Base-by-base conservation (phyloP, 2,888 invertebrate species). In the Macrosiphum euphorbiae region DNA sequence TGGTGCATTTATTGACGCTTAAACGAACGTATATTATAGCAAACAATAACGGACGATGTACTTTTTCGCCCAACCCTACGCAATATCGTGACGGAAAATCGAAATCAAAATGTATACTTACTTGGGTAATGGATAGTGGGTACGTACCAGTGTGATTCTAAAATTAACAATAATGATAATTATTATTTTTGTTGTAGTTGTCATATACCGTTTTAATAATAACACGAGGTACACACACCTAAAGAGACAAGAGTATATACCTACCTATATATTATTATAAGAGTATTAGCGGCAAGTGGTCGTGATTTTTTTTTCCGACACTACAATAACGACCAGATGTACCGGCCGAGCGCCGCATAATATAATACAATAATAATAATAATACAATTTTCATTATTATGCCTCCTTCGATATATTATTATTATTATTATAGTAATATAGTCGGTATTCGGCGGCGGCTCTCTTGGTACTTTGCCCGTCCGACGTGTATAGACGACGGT, bases 401-500 rank as follows among this genome's bases (percentile, higher is more conserved):
- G 85, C 58, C 67, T 61, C 61, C 61, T 61, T 87, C 47, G 50
- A 61, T 92, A 88, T 44, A 86, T 16, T 86, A 84, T 13, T 78
- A 78, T 35, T 78, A 35, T 78, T 78, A 78, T 67, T 67, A 67
- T 67, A n/a, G n/a, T n/a, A n/a, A n/a, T n/a, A n/a, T n/a, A n/a
- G n/a, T 26, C 55, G 88, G 50, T 41, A 55, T 88, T 61, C 92
- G 10, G 47, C 52, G 88, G 87, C 50, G 47, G 47, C n/a, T 58
- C 52, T 88, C 52, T 88, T 61, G 92, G 87, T 88, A 78, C 88
- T 55, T 88, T 92, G 88, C 67, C 88, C 92, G 67, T 78, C 61
- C 28, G 44, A 44, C 44, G 61, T 16, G 90, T 20, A 16, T 44
- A 28, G 26, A 26, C 89, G 44, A 58, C 41, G 41, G 88, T 55